Evolutionary conservation across 2,797 vertebrate species (phyloP).

Genomic region (Sebastes minor): DNA sequence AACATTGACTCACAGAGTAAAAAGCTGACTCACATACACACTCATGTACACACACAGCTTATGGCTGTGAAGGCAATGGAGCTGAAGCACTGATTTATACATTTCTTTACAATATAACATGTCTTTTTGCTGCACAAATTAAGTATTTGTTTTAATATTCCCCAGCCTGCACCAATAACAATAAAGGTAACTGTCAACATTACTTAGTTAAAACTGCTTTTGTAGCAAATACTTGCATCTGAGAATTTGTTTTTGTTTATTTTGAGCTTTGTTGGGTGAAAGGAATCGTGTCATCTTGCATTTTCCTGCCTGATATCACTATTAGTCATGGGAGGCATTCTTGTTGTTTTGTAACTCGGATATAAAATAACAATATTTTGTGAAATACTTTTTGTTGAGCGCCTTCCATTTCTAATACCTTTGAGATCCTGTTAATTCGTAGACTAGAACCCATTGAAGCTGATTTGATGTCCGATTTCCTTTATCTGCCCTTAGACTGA

Average conservation of each 20-base stretch:
- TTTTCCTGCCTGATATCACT: conserved; percentile 66
- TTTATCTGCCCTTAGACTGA: conserved; percentile 31
- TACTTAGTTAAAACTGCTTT: conserved; percentile 72
- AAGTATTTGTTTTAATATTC: conserved; percentile 80
- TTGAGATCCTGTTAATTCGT: conserved; percentile 49
- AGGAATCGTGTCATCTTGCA: conserved; percentile 59
- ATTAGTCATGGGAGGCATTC: conserved; percentile 79
- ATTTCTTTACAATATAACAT: conserved; percentile 38
- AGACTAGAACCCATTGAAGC: conserved; percentile 68
- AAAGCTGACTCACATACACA: neutral
- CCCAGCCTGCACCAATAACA: conserved; percentile 86
- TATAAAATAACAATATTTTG: conserved; percentile 10
- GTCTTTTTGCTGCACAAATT: conserved; percentile 75
- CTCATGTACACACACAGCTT: neutral
- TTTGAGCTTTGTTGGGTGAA: conserved; percentile 64
- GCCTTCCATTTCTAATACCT: conserved; percentile 78
- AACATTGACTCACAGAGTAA: conserved; percentile 2
- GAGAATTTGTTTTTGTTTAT: conserved; percentile 69
- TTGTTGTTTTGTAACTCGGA: conserved; percentile 20
- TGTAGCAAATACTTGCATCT: conserved; percentile 71
- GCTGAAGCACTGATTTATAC: conserved; percentile 34
- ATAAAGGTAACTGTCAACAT: conserved; percentile 84
- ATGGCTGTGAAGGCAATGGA: conserved; percentile 20
- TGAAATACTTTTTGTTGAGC: conserved; percentile 12
- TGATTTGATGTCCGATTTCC: conserved; percentile 36